phyloP scores from a whole-genome alignment of 2,797 vertebrate genomes.

The Anas bernieri region DNA sequence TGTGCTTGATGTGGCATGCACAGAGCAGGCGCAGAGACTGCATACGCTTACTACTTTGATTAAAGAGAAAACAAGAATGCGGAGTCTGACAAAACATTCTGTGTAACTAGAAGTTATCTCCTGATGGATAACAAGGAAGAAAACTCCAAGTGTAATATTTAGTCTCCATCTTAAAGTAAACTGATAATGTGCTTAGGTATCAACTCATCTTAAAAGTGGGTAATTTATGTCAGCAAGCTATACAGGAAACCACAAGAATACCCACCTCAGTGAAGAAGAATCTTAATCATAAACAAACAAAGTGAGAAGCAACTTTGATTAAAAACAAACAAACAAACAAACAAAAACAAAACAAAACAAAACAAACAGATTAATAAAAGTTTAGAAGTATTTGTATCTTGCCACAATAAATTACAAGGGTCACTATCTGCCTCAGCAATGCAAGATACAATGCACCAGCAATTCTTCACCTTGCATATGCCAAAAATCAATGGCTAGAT shows the following conservation, averaged over 20 bases:
- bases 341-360: background rate
- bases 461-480: background rate
- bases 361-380: background rate
- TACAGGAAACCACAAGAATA: background rate
- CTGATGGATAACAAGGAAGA: background rate
- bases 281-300: background rate
- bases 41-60: background rate
- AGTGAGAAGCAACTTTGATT: background rate
- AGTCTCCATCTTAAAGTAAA: background rate
- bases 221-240: background rate
- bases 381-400: background rate
- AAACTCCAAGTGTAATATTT: background rate
- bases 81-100: background rate
- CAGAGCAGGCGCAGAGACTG: slow-evolving; percentile 31
- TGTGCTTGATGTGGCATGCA: slow-evolving; percentile 36
- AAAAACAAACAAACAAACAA: background rate
- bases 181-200: background rate
- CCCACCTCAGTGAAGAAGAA: background rate
- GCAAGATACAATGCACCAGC: background rate
- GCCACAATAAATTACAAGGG: background rate
- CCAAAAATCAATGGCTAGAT: background rate
- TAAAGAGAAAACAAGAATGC: slow-evolving; percentile 26
- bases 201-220: background rate
- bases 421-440: background rate
- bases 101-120: slow-evolving; percentile 5